Evolutionary conservation across 2,888 invertebrate species (phyloP).

Genomic region (Thymelicus acteon): DNA sequence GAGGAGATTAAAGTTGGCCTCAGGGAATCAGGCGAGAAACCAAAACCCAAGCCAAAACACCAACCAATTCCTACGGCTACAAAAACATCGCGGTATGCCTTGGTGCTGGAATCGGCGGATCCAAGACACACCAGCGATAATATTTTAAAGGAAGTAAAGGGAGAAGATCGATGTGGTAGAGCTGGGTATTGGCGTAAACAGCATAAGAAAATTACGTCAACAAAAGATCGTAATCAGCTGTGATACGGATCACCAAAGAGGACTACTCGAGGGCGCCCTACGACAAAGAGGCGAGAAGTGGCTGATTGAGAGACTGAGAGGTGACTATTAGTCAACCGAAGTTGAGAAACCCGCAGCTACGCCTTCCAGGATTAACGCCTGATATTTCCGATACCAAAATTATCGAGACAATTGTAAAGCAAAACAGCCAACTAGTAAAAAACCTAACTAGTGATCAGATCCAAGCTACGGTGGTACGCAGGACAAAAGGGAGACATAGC

Average conservation of each 20-base stretch:
- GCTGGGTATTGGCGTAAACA: not conserved
- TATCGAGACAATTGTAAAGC: not conserved
- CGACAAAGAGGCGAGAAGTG: not conserved
- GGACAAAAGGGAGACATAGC: constrained; percentile 14
- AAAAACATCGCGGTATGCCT: not conserved
- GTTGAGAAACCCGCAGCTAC: not conserved
- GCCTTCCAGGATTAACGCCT: not conserved
- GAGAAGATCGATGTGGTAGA: not conserved
- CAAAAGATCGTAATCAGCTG: not conserved
- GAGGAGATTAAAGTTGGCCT: not conserved
- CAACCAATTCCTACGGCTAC: not conserved
- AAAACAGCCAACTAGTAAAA: not conserved
- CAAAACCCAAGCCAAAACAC: not conserved
- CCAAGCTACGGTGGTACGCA: constrained; percentile 2
- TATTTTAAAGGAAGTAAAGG: not conserved
- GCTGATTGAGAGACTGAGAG: no score
- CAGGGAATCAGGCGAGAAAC: not conserved
- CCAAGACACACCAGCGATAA: not conserved
- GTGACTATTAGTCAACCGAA: not conserved
- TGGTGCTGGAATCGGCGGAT: constrained; percentile 2
- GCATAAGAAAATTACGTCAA: not conserved
- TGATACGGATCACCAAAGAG: not conserved
- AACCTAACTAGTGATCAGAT: constrained; percentile 17
- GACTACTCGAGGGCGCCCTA: not conserved
- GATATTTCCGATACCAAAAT: not conserved